phyloP scores from a whole-genome alignment of 1,140 invertebrate genomes.

The Aricia agestis region DNA sequence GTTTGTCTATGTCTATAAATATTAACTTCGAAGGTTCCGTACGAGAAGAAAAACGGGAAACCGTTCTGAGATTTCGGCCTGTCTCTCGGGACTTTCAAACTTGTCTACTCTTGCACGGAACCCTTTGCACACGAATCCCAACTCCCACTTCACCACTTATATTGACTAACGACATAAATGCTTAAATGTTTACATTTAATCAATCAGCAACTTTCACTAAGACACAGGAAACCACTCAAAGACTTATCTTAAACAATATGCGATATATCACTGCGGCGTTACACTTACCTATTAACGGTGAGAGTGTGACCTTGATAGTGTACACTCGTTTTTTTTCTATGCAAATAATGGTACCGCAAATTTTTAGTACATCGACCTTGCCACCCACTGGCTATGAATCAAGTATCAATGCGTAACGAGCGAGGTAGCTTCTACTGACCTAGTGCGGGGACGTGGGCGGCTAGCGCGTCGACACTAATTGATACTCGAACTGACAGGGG shows the following conservation, averaged over 20 bases:
- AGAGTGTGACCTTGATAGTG: slow-evolving; percentile 70
- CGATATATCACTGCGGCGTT: slow-evolving; percentile 73
- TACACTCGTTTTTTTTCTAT: slow-evolving; percentile 66
- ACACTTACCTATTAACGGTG: slow-evolving; percentile 72
- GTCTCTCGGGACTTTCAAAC: no score
- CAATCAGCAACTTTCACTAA: slow-evolving; percentile 60
- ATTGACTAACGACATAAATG: slow-evolving; percentile 18
- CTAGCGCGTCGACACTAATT: slow-evolving; percentile 38
- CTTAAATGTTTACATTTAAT: slow-evolving; percentile 34
- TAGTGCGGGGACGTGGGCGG: slow-evolving; percentile 66
- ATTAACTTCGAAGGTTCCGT: no score
- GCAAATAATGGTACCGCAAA: slow-evolving; percentile 72
- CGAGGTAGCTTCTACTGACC: slow-evolving; percentile 60
- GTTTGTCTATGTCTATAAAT: no score
- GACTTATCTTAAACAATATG: slow-evolving; percentile 70
- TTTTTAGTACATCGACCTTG: slow-evolving; percentile 69
- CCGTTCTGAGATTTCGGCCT: no score
- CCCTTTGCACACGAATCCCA: no score
- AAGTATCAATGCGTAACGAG: slow-evolving; percentile 56
- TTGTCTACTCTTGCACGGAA: no score
- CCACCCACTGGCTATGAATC: slow-evolving; percentile 65
- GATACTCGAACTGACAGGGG: slow-evolving; percentile 39
- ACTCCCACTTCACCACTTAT: no score
- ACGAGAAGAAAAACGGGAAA: no score
- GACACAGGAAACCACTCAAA: slow-evolving; percentile 67